phyloP scores from a whole-genome alignment of 2,797 vertebrate species.

The Crenuchus spilurus region DNA sequence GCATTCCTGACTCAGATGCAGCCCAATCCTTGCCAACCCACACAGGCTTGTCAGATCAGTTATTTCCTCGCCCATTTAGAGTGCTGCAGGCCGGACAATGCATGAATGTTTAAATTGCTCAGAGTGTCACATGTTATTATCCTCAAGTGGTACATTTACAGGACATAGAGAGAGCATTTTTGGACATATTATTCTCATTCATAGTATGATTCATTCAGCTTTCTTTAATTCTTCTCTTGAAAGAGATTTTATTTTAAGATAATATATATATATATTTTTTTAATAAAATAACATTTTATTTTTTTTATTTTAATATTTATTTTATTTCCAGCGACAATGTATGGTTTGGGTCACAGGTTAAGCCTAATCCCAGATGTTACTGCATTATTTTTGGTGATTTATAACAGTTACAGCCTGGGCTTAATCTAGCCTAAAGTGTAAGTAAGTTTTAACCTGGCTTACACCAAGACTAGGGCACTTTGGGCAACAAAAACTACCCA shows the following conservation, averaged over 20 bases:
- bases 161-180: constrained; percentile 57
- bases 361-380: background rate
- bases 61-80: constrained; percentile 79
- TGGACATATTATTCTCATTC: constrained; percentile 57
- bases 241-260: constrained; percentile 75
- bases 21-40: constrained; percentile 68
- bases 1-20: constrained; percentile 67
- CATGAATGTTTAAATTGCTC: constrained; percentile 89
- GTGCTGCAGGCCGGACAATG: constrained; percentile 81
- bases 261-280: no score
- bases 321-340: no score
- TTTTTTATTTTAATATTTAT: no score
- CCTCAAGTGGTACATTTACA: constrained; percentile 80
- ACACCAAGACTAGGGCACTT: constrained; percentile 33
- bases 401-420: no score
- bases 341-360: background rate
- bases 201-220: constrained; percentile 71
- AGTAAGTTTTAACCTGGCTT: background rate
- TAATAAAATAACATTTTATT: no score
- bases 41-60: constrained; percentile 82
- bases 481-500: background rate
- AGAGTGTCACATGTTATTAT: constrained; percentile 84
- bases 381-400: no score
- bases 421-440: background rate
- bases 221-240: constrained; percentile 57